A percentile compares a stretch with the other conserved stretches of the same genome.
phyloP scores from a whole-genome alignment of 2,888 invertebrate species.

The Elysia crispata region DNA sequence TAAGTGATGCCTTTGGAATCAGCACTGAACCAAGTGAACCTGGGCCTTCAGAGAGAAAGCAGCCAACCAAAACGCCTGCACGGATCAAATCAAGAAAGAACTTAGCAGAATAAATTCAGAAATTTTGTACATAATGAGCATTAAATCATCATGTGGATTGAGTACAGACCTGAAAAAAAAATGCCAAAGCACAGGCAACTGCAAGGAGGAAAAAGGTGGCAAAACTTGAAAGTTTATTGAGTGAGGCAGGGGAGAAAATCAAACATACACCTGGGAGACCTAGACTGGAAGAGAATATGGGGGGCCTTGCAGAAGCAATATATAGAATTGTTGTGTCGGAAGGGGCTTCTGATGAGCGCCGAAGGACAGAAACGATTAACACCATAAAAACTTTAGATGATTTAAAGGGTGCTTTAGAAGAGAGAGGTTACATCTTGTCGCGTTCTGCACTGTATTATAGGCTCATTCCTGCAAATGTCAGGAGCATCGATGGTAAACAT shows the following conservation, averaged over 20 bases:
- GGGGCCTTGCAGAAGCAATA: conserved; percentile 25
- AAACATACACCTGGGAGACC: conserved; percentile 21
- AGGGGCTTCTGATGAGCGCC: conserved; percentile 21
- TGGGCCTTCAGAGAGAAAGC: conserved; percentile 15
- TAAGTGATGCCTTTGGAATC: conserved; percentile 4
- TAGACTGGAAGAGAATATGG: conserved; percentile 26
- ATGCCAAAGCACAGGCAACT: conserved; percentile 11
- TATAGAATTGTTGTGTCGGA: conserved; percentile 17
- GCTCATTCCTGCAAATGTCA: conserved; percentile 24
- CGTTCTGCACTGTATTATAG: conserved; percentile 24
- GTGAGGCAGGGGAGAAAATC: conserved; percentile 22
- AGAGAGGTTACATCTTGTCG: conserved; percentile 7
- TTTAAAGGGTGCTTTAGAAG: conserved; percentile 10
- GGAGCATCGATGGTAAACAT: neutral
- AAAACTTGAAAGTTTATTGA: neutral
- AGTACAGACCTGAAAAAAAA: conserved; percentile 23
- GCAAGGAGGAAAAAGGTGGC: conserved; percentile 13
- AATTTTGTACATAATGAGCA: conserved; percentile 21
- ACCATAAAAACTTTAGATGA: conserved; percentile 14
- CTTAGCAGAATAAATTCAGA: conserved; percentile 20
- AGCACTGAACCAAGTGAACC: conserved; percentile 21
- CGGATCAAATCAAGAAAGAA: conserved; percentile 18
- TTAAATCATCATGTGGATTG: conserved; percentile 25
- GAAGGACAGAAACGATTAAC: conserved; percentile 17
- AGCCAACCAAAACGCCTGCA: conserved; percentile 11